Percentiles rank a stretch among this genome's conserved stretches.
Conservation (phyloP, 2,113 vertebrate species). For the Bubo blakistoni region DNA sequence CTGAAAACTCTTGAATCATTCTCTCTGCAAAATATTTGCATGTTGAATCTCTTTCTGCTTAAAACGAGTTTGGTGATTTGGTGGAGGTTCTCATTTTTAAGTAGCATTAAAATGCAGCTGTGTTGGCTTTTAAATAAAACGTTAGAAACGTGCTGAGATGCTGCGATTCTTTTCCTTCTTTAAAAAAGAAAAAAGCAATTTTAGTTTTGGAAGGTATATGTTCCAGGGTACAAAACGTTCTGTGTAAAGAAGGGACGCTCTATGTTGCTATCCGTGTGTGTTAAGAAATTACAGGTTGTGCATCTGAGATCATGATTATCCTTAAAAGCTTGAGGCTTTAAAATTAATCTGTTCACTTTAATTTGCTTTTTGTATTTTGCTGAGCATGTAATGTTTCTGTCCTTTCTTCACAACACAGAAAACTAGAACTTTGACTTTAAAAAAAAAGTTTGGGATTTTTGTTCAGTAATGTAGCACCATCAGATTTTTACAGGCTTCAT, state of each 20-base stretch:
- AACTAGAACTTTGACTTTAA: neutral
- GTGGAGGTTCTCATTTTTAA: slow-evolving; percentile 22
- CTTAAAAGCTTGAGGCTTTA: neutral
- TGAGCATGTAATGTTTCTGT: neutral
- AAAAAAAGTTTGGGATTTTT: neutral
- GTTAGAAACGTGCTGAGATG: neutral
- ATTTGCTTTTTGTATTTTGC: neutral
- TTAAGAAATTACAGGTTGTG: slow-evolving; percentile 10
- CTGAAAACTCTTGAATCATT: slow-evolving; percentile 34
- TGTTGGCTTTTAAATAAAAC: neutral
- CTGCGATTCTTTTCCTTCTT: neutral
- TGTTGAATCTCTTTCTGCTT: slow-evolving; percentile 9
- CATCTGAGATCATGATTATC: neutral
- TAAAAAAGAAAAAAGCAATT: neutral
- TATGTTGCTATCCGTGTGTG: neutral
- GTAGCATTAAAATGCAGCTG: neutral
- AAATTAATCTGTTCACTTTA: neutral
- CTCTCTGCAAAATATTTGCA: slow-evolving; percentile 20
- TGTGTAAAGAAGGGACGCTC: neutral
- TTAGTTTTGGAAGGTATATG: neutral
- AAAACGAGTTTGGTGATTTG: slow-evolving; percentile 1
- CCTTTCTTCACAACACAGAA: neutral
- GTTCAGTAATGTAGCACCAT: neutral
- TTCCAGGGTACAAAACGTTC: neutral
- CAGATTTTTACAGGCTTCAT: neutral